phyloP scores from a whole-genome alignment of 2,113 vertebrate genomes.

The Ctenodactylus gundi region DNA sequence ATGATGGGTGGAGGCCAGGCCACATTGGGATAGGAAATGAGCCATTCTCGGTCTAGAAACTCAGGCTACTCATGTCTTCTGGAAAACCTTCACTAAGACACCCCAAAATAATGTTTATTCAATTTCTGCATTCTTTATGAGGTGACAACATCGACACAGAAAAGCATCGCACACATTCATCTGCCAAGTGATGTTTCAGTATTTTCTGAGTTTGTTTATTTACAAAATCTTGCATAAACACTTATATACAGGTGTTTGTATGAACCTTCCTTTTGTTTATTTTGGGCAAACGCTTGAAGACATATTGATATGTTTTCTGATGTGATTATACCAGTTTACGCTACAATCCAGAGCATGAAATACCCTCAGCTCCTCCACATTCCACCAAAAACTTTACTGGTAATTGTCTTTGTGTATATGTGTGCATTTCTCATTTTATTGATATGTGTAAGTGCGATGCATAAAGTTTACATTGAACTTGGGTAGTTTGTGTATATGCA shows the following conservation, averaged over 20 bases:
- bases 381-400: not conserved
- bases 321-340: not conserved
- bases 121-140: not conserved
- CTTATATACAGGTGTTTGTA: not conserved
- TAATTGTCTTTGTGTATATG: too few relatives aligned
- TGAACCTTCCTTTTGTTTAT: not conserved
- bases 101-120: not conserved
- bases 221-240: not conserved
- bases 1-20: not conserved
- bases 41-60: not conserved
- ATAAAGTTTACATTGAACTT: too few relatives aligned
- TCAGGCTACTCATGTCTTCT: not conserved
- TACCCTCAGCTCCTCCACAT: not conserved
- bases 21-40: too few relatives aligned
- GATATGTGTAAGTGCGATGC: too few relatives aligned
- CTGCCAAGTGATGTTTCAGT: not conserved
- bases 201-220: not conserved
- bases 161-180: not conserved
- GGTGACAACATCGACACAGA: not conserved
- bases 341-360: not conserved
- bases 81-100: not conserved
- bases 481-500: too few relatives aligned
- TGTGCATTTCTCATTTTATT: too few relatives aligned
- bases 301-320: not conserved
- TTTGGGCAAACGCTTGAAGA: not conserved